Base-by-base conservation (phyloP, 2,888 invertebrate genomes). In the Drosophila kanekoi region DNA sequence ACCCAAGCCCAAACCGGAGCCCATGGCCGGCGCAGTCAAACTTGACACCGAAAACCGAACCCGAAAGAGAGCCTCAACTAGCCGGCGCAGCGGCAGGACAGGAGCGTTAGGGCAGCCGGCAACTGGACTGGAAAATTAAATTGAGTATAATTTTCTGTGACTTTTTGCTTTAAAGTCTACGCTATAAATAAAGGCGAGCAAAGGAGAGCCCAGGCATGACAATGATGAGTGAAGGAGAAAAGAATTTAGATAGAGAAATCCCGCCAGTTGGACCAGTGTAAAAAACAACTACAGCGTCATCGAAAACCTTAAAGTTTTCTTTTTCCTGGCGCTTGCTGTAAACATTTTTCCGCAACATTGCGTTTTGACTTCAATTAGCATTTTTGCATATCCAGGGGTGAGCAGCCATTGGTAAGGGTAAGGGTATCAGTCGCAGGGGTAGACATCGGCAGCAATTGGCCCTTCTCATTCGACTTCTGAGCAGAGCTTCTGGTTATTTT, bases 41-140 rank as follows among this genome's bases (percentile, higher is more conserved):
- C 81, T 77, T 81, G 81, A 81, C 77, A 83, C 81, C 83, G 65
- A 75, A 79, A 58, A 59, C 77, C 69, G 67, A 67, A 58, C 20
- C 64, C 78, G 48, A 65, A 48, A 33, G 47, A 53, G 64, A 60
- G 43, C 69, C 56, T 72, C 56, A 66, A 57, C 72, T 60, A 51
- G 44, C 32, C 44, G 41, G 41, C 51, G 41, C 47, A 18, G 41
- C 41, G 51, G 10, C 32, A 47, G 52, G 35, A 40, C 11, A 35
- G 14, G 3, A 47, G n/a, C 16, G 20, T 33, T n/a, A 16, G 33
- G 44, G 51, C 56, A 47, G 43, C 64, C 62, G 74, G 59, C 78
- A 86, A 89, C 89, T 90, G 90, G 85, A 86, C 89, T 89, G 88
- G 87, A 90, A 90, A 90, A 90, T 89, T 89, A 90, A 89, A 90